phyloP scores from a whole-genome alignment of 2,113 vertebrate species.

The Anser cygnoides region DNA sequence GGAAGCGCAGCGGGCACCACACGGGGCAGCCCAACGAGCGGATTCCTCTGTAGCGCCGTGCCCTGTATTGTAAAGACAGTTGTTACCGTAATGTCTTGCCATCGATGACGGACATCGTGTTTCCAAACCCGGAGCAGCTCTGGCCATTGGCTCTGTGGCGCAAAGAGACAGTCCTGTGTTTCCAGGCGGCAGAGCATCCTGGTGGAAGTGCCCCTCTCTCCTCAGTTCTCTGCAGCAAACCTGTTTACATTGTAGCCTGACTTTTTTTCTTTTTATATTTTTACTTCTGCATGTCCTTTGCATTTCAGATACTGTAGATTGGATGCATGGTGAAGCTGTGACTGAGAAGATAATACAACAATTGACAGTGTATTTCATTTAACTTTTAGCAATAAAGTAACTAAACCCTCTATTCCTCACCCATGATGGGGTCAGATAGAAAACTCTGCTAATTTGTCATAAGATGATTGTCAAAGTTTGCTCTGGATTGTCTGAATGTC shows the following conservation, averaged over 20 bases:
- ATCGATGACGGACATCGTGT: not conserved
- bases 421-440: conserved; percentile 87
- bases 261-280: conserved; percentile 78
- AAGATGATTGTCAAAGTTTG: conserved; percentile 88
- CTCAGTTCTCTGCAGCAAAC: conserved; percentile 77
- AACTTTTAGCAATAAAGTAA: conserved; percentile 97
- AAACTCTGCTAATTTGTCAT: conserved; percentile 92
- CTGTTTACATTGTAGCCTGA: conserved; percentile 79
- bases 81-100: not conserved
- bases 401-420: conserved; percentile 77
- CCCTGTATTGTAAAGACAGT: not conserved
- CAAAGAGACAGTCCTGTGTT: conserved; percentile 51
- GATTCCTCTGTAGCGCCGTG: not conserved
- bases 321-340: conserved; percentile 99
- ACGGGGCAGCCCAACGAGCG: not conserved
- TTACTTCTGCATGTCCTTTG: conserved; percentile 96
- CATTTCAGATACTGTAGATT: conserved; percentile 95
- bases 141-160: not conserved
- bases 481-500: conserved; percentile 82
- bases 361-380: conserved; percentile 92
- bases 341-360: conserved; percentile 89
- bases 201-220: conserved; percentile 54
- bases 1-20: not conserved
- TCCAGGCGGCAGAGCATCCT: conserved; percentile 12
- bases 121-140: not conserved